phyloP scores from a whole-genome alignment of 2,797 vertebrate species.

The Mormyrus proboscirostris region DNA sequence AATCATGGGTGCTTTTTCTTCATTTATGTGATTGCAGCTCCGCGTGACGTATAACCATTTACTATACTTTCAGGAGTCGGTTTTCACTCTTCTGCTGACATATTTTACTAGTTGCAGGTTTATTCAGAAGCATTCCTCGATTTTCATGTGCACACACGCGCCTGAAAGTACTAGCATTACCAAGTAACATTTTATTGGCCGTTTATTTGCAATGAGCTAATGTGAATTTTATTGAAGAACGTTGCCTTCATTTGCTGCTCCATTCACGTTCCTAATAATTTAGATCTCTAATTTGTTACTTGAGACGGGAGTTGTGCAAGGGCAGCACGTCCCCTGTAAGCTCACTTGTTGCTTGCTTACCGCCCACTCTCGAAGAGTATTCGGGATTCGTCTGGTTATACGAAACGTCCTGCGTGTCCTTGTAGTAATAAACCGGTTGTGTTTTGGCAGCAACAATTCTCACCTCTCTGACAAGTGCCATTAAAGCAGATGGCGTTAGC shows the following conservation, averaged over 20 bases:
- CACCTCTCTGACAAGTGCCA: slow-evolving; percentile 7
- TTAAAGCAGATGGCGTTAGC: slow-evolving; percentile 12
- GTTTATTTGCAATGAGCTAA: not conserved
- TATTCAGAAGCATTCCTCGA: not conserved
- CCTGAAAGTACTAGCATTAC: not conserved
- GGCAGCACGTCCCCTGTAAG: not conserved
- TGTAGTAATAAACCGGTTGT: slow-evolving; percentile 4
- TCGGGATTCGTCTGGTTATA: not conserved
- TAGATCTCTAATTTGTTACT: not conserved
- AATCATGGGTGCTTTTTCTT: not conserved
- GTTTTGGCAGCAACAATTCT: slow-evolving; percentile 2
- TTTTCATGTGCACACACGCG: not conserved
- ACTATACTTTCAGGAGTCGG: not conserved
- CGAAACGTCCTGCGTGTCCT: slow-evolving; percentile 6
- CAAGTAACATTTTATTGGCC: not conserved
- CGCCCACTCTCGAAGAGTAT: not conserved
- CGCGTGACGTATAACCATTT: not conserved
- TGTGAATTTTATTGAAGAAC: not conserved
- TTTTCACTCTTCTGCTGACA: not conserved
- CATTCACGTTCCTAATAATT: not conserved
- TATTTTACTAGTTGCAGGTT: not conserved
- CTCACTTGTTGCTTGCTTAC: not conserved
- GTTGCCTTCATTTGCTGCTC: not conserved
- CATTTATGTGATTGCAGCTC: not conserved
- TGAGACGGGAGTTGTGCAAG: not conserved